phyloP scores from a whole-genome alignment of 2,888 invertebrate species.

The Pachydiplax longipennis region DNA sequence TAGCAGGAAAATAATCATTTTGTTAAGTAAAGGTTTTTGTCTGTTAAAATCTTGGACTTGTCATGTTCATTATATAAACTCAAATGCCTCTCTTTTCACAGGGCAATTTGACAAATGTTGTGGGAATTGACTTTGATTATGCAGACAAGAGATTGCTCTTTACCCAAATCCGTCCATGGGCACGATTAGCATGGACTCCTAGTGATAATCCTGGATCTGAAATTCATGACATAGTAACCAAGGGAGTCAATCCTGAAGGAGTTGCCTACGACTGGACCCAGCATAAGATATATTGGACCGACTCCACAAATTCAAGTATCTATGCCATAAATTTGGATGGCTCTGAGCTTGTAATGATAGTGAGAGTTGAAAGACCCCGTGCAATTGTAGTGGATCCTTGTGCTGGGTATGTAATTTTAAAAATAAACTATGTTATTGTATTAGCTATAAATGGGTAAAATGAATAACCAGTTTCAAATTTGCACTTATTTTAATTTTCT shows the following conservation, averaged over 20 bases:
- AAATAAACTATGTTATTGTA: not conserved
- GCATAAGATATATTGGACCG: conserved; percentile 97
- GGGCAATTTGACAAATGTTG: conserved; percentile 88
- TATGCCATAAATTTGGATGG: conserved; percentile 94
- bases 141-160: conserved; percentile 86
- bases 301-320: conserved; percentile 91
- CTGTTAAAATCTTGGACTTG: no score
- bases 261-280: conserved; percentile 98
- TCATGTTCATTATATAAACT: no score
- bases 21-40: no score
- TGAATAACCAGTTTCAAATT: not conserved
- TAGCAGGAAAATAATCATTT: no score
- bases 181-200: conserved; percentile 83
- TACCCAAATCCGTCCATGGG: conserved; percentile 92
- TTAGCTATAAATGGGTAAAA: no score
- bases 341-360: conserved; percentile 87
- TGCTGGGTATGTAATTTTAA: conserved; percentile 68
- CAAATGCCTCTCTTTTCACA: conserved; percentile 48
- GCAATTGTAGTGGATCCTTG: conserved; percentile 98
- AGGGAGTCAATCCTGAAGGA: conserved; percentile 90
- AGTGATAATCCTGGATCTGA: conserved; percentile 70
- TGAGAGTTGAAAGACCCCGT: conserved; percentile 89
- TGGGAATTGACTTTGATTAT: conserved; percentile 95
- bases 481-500: not conserved
- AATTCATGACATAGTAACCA: conserved; percentile 69